Evolutionary conservation across 2,113 vertebrate species (phyloP).

Genomic region (Calyptomena viridis): DNA sequence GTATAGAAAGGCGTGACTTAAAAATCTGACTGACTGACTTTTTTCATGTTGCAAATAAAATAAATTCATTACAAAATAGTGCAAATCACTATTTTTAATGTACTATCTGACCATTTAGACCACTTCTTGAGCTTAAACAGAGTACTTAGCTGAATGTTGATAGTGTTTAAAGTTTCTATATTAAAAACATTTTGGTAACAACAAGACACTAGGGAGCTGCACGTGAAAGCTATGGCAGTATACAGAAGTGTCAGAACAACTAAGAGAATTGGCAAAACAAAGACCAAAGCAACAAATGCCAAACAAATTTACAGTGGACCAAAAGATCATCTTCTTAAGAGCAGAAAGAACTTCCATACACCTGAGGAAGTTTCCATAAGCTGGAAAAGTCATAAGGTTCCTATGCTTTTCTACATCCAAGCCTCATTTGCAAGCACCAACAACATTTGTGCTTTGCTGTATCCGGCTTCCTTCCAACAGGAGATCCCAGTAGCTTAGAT

Average conservation of each 20-base stretch:
- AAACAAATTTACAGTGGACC: background rate
- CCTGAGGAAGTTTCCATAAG: background rate
- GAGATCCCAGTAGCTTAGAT: background rate
- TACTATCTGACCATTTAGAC: background rate
- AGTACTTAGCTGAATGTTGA: background rate
- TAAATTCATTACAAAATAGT: background rate
- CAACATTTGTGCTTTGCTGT: background rate
- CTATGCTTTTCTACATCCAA: background rate
- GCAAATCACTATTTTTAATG: background rate
- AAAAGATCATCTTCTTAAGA: background rate
- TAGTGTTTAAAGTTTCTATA: background rate
- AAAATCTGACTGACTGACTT: background rate
- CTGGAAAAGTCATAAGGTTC: background rate
- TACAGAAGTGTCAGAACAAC: background rate
- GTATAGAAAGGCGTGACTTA: background rate
- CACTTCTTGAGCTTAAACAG: background rate
- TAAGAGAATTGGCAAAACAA: background rate
- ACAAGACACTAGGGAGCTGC: background rate
- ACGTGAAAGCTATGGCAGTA: background rate
- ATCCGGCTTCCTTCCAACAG: background rate
- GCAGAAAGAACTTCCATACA: background rate
- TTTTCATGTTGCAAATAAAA: background rate
- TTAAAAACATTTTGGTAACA: background rate
- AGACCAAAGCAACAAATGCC: background rate
- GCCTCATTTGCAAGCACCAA: background rate